Percentiles rank a stretch among this genome's conserved stretches.
phyloP scores from a whole-genome alignment of 2,797 vertebrate species.

The Malurus leucopterus region DNA sequence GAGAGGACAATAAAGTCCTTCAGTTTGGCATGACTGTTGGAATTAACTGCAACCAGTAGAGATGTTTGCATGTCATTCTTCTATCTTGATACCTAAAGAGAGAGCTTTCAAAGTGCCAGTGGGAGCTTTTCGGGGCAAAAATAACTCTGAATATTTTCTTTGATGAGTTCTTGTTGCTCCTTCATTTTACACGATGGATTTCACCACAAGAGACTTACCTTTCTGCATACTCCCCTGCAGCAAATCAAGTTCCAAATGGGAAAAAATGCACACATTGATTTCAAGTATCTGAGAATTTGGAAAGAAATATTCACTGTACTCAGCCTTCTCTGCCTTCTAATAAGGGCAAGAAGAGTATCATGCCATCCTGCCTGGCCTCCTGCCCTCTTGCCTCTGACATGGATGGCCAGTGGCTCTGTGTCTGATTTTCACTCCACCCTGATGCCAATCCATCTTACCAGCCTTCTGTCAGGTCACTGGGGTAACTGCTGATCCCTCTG shows the following conservation, averaged over 20 bases:
- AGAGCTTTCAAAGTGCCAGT: not conserved
- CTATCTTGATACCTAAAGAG: not conserved
- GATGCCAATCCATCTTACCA: not conserved
- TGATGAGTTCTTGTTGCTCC: rapidly evolving
- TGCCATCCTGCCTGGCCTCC: not conserved
- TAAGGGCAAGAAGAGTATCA: not conserved
- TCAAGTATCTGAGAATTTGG: not conserved
- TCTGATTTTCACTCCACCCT: not conserved
- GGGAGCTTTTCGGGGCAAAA: not conserved
- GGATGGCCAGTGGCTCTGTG: not conserved
- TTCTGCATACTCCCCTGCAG: not conserved
- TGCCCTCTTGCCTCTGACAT: not conserved
- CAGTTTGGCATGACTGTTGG: not conserved
- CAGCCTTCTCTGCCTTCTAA: not conserved
- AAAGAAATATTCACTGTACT: not conserved
- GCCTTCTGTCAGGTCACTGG: constrained; percentile 12
- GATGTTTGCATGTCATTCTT: not conserved
- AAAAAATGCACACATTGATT: not conserved
- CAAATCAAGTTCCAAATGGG: not conserved
- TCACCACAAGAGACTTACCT: not conserved
- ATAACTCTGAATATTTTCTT: not conserved
- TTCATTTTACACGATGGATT: not conserved
- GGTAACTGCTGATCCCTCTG: not conserved
- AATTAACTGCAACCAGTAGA: not conserved
- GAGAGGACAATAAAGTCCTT: not conserved